Base-by-base conservation (phyloP, 2,888 invertebrate species). In the Zootermopsis nevadensis region DNA sequence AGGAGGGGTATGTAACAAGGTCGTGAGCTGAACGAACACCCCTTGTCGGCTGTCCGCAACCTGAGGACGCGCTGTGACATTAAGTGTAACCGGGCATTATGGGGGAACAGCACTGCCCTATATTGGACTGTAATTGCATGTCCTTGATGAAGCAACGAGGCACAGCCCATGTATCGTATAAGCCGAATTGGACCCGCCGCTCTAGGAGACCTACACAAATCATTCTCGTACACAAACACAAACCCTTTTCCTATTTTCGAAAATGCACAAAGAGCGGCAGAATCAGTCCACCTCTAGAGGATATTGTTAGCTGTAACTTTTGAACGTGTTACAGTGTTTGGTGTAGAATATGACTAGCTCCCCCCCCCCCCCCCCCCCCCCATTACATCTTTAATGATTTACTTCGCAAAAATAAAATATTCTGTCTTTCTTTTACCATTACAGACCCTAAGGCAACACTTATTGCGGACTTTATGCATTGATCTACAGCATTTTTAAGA, bases 281-380 rank as follows among this genome's bases (percentile, higher is more conserved):
- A 27, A n/a, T 22, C 35, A 35, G 79, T 79, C 79, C 60, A 79
- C 79, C 79, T 66, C 79, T 79, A 66, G 79, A 66, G 79, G 79
- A 79, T 79, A 79, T 79, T 79, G 77, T 77, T 77, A 77, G 77
- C 48, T 30, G 60, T 79, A 79, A 79, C 79, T 79, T 79, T 79
- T 79, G 79, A 79, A 38, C 79, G 79, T 79, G 79, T 79, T 76
- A 77, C 77, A 77, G 53, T 77, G 77, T 77, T 77, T 79, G 79
- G 60, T 60, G 79, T 33, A 66, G 79, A 79, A 79, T 79, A 79
- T 79, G 79, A 79, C 66, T 79, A 66, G 60, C 79, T 60, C n/a
- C 66, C 60, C 60, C 30, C 48, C 31, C 33, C 60, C 35, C 60
- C 60, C 12, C 15, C 48, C 30, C 79, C 66, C n/a, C 19, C 60